Percentiles rank a stretch among this genome's conserved stretches.
Evolutionary conservation across 2,113 vertebrate genomes (phyloP).

Genomic region (Dasypus novemcinctus): DNA sequence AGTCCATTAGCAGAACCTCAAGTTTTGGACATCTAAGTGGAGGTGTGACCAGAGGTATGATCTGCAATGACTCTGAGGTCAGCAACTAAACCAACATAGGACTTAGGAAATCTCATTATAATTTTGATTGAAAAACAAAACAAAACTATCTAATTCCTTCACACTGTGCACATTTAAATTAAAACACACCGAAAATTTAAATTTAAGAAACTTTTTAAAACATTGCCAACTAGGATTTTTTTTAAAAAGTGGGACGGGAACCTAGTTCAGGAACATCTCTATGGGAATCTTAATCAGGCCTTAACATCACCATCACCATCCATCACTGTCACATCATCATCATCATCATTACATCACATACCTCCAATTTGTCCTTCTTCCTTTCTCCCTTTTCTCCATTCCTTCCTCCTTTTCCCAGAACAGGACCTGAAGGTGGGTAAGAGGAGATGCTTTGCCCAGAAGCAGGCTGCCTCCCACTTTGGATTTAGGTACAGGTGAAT

Average conservation of each 20-base stretch:
- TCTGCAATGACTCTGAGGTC: neutral
- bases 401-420: too few relatives aligned
- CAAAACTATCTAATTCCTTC: neutral
- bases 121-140: neutral
- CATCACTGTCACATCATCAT: too few relatives aligned
- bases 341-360: accelerated
- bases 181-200: too few relatives aligned
- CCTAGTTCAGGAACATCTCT: neutral
- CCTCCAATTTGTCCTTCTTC: too few relatives aligned
- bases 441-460: neutral
- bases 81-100: neutral
- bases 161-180: neutral
- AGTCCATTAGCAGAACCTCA: neutral
- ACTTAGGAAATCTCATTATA: neutral
- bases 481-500: too few relatives aligned
- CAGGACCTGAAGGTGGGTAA: too few relatives aligned
- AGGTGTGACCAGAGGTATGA: neutral
- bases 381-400: too few relatives aligned
- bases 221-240: neutral
- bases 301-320: too few relatives aligned
- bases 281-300: neutral
- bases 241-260: neutral
- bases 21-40: neutral
- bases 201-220: neutral
- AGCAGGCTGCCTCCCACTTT: neutral